phyloP scores from a whole-genome alignment of 2,888 invertebrate genomes.

The Cabera pusaria region DNA sequence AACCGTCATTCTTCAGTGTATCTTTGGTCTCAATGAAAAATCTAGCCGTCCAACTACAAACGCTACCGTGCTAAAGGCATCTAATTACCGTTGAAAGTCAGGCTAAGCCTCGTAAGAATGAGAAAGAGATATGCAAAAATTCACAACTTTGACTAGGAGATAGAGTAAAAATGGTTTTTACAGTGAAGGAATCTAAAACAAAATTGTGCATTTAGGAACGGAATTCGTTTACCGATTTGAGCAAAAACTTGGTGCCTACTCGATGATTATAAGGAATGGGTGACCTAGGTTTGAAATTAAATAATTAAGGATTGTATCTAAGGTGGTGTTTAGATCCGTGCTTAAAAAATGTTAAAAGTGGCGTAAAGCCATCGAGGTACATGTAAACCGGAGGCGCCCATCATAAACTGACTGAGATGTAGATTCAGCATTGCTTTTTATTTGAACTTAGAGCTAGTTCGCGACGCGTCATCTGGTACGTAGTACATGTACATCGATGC shows the following conservation, averaged over 20 bases:
- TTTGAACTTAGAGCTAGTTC: no score
- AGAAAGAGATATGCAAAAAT: constrained; percentile 73
- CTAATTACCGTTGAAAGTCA: constrained; percentile 72
- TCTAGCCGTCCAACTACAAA: constrained; percentile 31
- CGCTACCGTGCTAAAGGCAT: constrained; percentile 72
- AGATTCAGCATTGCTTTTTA: no score
- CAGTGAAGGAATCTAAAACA: constrained; percentile 38
- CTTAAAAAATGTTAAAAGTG: no score
- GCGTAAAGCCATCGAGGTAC: no score
- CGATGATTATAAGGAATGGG: no score
- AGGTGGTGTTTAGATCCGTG: no score
- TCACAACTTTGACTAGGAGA: constrained; percentile 59
- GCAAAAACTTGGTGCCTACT: constrained; percentile 41
- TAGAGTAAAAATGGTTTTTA: constrained; percentile 25
- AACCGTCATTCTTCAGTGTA: constrained; percentile 1
- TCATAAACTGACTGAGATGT: no score
- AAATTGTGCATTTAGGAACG: constrained; percentile 60
- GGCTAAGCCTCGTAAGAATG: constrained; percentile 67
- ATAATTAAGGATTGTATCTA: no score
- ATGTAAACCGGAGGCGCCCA: no score
- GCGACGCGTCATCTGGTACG: no score
- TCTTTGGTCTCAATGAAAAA: constrained; percentile 21
- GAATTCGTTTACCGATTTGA: constrained; percentile 59
- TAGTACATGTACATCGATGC: no score
- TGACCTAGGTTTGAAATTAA: no score